These are phyloP conservation scores for Calameuta pallipes DNA, from an alignment of 2,888 invertebrate genomes.

Conservation along the genomic window DNA sequence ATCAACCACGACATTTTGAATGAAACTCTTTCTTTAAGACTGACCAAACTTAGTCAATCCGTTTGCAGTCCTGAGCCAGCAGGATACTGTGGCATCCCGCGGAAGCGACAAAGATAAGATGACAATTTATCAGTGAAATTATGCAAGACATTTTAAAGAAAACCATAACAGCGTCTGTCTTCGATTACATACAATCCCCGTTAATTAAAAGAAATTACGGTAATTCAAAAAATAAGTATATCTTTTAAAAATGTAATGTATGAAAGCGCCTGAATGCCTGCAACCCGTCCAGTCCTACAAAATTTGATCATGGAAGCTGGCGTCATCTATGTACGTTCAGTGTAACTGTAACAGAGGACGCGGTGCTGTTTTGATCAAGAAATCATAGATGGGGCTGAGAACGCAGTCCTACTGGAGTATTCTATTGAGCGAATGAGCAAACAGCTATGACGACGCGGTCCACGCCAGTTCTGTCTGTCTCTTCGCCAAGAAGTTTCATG, in stretches of 20 bases:
- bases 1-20: not conserved
- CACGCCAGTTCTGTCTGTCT: conserved; percentile 14
- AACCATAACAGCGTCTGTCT: not conserved
- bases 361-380: not conserved
- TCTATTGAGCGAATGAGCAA: not conserved
- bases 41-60: not conserved
- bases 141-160: not conserved
- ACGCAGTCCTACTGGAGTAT: not conserved
- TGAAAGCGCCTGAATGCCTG: not conserved
- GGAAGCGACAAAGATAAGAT: conserved; percentile 40
- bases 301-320: not conserved
- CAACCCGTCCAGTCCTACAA: not conserved
- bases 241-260: not conserved
- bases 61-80: conserved; percentile 14
- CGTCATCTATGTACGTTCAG: not conserved
- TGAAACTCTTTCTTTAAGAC: not conserved
- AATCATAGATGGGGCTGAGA: not conserved
- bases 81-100: conserved; percentile 55
- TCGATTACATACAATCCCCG: not conserved
- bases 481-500: conserved; percentile 43
- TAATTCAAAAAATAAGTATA: not conserved
- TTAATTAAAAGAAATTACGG: not conserved
- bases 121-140: not conserved
- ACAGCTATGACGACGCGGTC: not conserved
- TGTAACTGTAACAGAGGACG: not conserved